phyloP scores from a whole-genome alignment of 2,888 invertebrate species.

The Dynastes tityus region DNA sequence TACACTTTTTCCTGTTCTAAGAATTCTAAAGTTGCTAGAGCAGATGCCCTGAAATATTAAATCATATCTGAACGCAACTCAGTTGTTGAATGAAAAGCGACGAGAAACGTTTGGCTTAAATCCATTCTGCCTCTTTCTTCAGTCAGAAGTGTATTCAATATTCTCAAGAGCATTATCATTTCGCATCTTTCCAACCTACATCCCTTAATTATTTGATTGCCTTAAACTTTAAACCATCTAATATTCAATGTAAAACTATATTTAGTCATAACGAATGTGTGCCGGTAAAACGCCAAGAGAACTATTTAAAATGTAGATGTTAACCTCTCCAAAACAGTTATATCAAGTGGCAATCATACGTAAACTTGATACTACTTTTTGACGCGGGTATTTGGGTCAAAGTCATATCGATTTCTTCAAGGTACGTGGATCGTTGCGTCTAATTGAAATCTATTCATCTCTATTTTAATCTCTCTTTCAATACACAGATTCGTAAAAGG shows the following conservation, averaged over 20 bases:
- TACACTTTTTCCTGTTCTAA: too few relatives aligned
- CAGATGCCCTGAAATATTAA: too few relatives aligned
- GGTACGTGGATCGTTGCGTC: conserved; percentile 27
- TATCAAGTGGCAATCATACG: conserved; percentile 1
- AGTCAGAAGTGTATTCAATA: too few relatives aligned
- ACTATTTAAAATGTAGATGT: not conserved
- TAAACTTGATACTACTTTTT: conserved; percentile 42
- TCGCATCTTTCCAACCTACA: too few relatives aligned
- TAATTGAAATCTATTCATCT: conserved; percentile 28
- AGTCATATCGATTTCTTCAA: conserved; percentile 44
- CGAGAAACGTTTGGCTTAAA: too few relatives aligned
- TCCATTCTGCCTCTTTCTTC: too few relatives aligned
- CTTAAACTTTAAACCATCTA: too few relatives aligned
- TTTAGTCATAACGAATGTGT: not conserved
- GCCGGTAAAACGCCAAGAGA: not conserved
- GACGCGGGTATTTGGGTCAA: conserved; percentile 31
- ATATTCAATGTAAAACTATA: not conserved
- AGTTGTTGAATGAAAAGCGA: too few relatives aligned
- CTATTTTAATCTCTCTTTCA: conserved; percentile 1
- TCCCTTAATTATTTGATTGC: too few relatives aligned
- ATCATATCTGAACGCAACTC: too few relatives aligned
- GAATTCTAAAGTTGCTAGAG: too few relatives aligned
- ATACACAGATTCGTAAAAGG: not conserved
- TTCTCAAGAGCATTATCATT: too few relatives aligned
- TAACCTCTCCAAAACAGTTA: conserved; percentile 16